These are phyloP conservation scores for Euphonia xanthogaster DNA, from an alignment of 2,797 vertebrate species.

Conservation along the genomic window DNA sequence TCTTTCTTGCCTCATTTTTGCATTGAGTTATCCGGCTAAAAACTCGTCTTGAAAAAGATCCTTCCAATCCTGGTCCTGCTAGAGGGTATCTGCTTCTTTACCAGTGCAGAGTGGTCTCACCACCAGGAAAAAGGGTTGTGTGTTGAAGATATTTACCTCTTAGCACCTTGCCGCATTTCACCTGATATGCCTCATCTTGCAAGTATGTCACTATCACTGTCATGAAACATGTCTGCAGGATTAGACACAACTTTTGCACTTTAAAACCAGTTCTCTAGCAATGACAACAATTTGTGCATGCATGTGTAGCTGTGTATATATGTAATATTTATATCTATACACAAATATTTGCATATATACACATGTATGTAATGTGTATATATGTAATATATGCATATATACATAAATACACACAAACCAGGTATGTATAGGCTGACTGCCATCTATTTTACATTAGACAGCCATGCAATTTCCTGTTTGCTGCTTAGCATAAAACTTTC, in stretches of 20 bases:
- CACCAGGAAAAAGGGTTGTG: not conserved
- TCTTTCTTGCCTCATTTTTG: not conserved
- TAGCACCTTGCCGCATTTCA: not conserved
- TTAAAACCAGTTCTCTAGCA: not conserved
- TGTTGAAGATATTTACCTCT: not conserved
- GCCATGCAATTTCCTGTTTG: not conserved
- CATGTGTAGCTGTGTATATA: not conserved
- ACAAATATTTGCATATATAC: not conserved
- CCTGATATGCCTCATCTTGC: not conserved
- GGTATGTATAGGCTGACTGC: not conserved
- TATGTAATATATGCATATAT: not conserved
- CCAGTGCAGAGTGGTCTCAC: not conserved
- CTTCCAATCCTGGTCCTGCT: not conserved
- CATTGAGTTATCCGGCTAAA: constrained; percentile 2
- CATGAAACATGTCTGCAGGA: not conserved
- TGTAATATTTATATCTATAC: not conserved
- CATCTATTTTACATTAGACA: not conserved
- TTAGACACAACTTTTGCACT: not conserved
- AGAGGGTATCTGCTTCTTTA: not conserved
- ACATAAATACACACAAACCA: not conserved
- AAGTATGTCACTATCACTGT: not conserved
- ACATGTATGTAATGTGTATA: not conserved
- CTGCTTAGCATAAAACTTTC: not conserved
- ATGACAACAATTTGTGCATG: not conserved
- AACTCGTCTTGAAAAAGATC: not conserved